Base-by-base conservation (phyloP, 2,888 invertebrate species). In the Athrips mouffetella region DNA sequence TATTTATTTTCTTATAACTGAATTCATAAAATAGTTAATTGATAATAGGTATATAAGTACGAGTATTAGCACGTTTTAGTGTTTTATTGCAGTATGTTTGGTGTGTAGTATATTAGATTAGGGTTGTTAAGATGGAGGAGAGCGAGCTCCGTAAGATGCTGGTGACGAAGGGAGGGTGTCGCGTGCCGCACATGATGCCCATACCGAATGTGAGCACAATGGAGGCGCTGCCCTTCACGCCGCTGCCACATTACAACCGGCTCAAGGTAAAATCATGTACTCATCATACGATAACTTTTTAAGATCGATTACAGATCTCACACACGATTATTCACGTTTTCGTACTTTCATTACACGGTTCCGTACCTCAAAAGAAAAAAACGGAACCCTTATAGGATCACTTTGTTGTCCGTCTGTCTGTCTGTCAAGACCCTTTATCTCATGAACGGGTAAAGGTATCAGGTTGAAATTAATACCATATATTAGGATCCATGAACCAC, bases 101-200 rank as follows among this genome's bases (percentile, higher is more conserved):
- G 47, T 54, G 54, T 30, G 49, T 52, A n/a, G 41, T 33, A 21
- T 23, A 25, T 39, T 27, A 25, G 27, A 18, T 39, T 18, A 16
- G 20, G n/a, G 2, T 0, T 25, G 6, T 21, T 3, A 64, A 55
- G 55, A 88, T 88, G 88, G 69, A 88, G 30, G 88, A 87, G 52
- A 76, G 84, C 21, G 85, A 89, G 35, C 51, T 89, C 20, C 72
- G 84, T 33, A 86, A 82, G 58, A 65, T 89, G 4, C 60, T 88
- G 53, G 75, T 72, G 50, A 83, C 88, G 40, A 89, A 86, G 66
- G 82, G 85, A 72, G 84, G 85, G 15, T 84, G 88, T 54, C 68
- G 79, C 16, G 63, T 88, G 6, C 89, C 88, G 5, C 56, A 58
- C 13, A 78, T 89, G 83, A 59, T 59, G 23, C 85, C 87, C 1